Conservation (phyloP, 2,888 invertebrate genomes). For the Lycia hirtaria region DNA sequence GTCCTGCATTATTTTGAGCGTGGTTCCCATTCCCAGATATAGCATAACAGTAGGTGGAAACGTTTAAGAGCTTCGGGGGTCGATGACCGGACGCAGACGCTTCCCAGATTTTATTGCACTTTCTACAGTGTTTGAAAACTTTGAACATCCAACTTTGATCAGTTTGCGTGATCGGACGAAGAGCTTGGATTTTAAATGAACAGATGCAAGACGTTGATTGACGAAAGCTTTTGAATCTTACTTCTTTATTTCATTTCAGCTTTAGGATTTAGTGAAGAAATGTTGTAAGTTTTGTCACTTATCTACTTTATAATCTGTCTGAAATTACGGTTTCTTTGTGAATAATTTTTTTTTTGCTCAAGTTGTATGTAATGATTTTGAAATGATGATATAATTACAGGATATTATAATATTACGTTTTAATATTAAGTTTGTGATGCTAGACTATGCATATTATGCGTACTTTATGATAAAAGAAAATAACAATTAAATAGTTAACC, state of each 20-base stretch:
- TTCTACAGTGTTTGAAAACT: conserved; percentile 43
- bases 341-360: neutral
- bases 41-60: conserved; percentile 34
- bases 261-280: neutral
- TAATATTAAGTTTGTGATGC: too few relatives aligned
- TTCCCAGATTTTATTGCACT: conserved; percentile 48
- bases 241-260: neutral
- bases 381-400: too few relatives aligned
- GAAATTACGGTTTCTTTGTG: neutral
- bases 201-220: conserved; percentile 5
- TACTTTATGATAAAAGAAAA: too few relatives aligned
- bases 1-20: conserved; percentile 29
- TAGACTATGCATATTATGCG: too few relatives aligned
- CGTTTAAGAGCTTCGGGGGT: conserved; percentile 45
- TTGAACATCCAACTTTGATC: conserved; percentile 19
- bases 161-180: conserved; percentile 6
- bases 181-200: neutral
- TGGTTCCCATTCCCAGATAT: conserved; percentile 26
- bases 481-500: too few relatives aligned
- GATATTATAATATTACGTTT: too few relatives aligned
- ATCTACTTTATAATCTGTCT: too few relatives aligned
- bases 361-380: too few relatives aligned
- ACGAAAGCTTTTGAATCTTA: conserved; percentile 1
- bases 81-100: conserved; percentile 53
- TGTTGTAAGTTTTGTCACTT: too few relatives aligned